Base-by-base conservation (phyloP, 1,140 invertebrate genomes). In the Platyscapa corneri region DNA sequence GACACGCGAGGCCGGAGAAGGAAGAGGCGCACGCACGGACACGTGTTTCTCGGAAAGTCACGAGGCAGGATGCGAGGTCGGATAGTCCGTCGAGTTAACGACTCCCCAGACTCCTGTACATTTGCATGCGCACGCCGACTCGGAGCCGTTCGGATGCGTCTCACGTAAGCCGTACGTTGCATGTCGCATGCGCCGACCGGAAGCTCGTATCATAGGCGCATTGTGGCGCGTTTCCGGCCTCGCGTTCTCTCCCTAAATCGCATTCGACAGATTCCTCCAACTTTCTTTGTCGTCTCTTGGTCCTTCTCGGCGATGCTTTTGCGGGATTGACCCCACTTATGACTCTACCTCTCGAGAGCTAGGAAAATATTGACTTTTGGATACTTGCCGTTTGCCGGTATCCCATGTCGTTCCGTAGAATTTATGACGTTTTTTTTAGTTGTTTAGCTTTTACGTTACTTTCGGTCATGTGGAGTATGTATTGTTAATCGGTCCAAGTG, bases 91-190 rank as follows among this genome's bases (percentile, higher is more conserved):
- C 56, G 27, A 27, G 56, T 6, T 3, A 37, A 42, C 30, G 70
- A 74, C 3, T 3, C 18, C 27, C 20, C 23, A 74, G 37, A 42
- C 37, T 74, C 37, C 37, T 74, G 23, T 20, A 6, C 8, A 74
- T 74, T 42, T 18, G 37, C 37, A 74, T 74, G 32, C 49, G 18
- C 18, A 53, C 23, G 27, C 23, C 56, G 64, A 49, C 83, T n/a
- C 78, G 2, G 86, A 88, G 37, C 93, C 92, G 93, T 93, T 92
- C 90, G 88, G 91, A 93, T 93, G 92, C 92, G 91, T 93, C 91
- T 93, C 92, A 90, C 90, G 91, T 70, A 37, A 14, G 14, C 27
- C 46, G 49, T 10, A 27, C 32, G 87, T 90, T 39, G 85, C 46
- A 42, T 10, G 49, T 34, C 87, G 89, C 49, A 83, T 39, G 82